Evolutionary conservation across 2,113 vertebrate genomes (phyloP).

Genomic region (Channa argus): DNA sequence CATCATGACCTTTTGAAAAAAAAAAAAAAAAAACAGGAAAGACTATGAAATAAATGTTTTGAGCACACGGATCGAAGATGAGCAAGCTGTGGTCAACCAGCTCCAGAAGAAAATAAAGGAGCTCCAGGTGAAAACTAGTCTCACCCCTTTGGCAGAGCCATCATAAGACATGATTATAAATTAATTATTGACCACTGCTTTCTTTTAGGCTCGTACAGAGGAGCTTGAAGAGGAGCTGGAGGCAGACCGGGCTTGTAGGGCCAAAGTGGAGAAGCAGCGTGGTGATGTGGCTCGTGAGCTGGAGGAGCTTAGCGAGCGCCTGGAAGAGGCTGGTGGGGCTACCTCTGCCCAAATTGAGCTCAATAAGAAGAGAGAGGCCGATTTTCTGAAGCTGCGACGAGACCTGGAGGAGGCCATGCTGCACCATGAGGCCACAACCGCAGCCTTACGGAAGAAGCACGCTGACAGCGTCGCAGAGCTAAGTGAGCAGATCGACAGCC

Average conservation of each 20-base stretch:
- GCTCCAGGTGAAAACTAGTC: slow-evolving; percentile 83
- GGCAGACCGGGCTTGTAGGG: slow-evolving; percentile 86
- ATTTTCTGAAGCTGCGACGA: slow-evolving; percentile 88
- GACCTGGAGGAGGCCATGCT: slow-evolving; percentile 92
- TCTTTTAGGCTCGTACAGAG: slow-evolving; percentile 87
- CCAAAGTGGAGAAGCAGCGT: slow-evolving; percentile 92
- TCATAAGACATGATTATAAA: background rate
- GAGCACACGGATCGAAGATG: slow-evolving; percentile 90
- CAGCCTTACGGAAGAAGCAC: slow-evolving; percentile 89
- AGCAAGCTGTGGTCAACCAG: slow-evolving; percentile 87
- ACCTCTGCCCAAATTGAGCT: slow-evolving; percentile 89
- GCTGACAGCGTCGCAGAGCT: slow-evolving; percentile 87
- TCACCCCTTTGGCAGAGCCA: background rate
- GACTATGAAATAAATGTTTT: slow-evolving; percentile 92
- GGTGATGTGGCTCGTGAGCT: slow-evolving; percentile 90
- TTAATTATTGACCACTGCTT: slow-evolving; percentile 1
- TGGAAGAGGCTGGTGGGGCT: slow-evolving; percentile 90
- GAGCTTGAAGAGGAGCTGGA: slow-evolving; percentile 96
- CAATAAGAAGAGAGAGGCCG: slow-evolving; percentile 90
- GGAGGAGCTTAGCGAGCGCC: slow-evolving; percentile 91
- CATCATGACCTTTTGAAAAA: background rate
- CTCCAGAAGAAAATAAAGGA: slow-evolving; percentile 97
- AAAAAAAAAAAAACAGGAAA: slow-evolving; percentile 80
- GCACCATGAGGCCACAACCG: slow-evolving; percentile 87
- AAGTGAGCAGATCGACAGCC: slow-evolving; percentile 91